Base-by-base conservation (phyloP, 2,797 vertebrate genomes). In the Okamejei kenojei region DNA sequence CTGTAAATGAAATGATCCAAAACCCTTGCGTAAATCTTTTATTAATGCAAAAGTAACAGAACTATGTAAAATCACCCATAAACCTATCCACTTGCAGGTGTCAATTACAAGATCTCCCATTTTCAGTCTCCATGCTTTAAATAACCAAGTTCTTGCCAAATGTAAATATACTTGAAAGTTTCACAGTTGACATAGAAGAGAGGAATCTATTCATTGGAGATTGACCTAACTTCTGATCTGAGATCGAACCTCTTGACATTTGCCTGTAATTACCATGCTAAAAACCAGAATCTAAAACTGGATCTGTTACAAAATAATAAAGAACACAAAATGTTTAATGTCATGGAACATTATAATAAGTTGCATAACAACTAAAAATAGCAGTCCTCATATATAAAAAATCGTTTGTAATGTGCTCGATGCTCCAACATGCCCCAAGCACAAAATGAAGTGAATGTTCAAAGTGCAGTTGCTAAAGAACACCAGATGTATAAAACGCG, bases 261-360 rank as follows among this genome's bases (percentile, higher is more conserved):
- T 76, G 71, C 71, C 90, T 58, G 45, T 54, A 74, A 91, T 91
- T 91, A 91, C 35, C 68, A 91, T 92, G 90, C 90, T 54, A 92
- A 92, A 26, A 76, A 74, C 54, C 90, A 92, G 13, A 76, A 23
- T 45, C 90, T 92, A 92, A 92, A 92, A 76, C n/a, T 38, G 90
- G 90, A 76, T 92, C 76, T 92, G 71, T 92, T 74, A 23, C 65
- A n/a, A 92, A 92, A 91, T 10, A 35, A 92, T 92, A 92, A 92
- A 92, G 74, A 73, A 71, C 73, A 13, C 38, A 92, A 73, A 54
- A 76, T 76, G 90, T 92, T 76, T 54, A 92, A 92, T 54, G 61
- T 45, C 90, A 92, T 71, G 29, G 68, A 76, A 92, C 90, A 3
- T 92, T 92, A 76, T 92, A 74, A 92, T 63, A 92, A 92, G 58